Percentiles rank a stretch among this genome's conserved stretches.
Evolutionary conservation across 2,888 invertebrate species (phyloP).

Genomic region (Orthosia incerta): DNA sequence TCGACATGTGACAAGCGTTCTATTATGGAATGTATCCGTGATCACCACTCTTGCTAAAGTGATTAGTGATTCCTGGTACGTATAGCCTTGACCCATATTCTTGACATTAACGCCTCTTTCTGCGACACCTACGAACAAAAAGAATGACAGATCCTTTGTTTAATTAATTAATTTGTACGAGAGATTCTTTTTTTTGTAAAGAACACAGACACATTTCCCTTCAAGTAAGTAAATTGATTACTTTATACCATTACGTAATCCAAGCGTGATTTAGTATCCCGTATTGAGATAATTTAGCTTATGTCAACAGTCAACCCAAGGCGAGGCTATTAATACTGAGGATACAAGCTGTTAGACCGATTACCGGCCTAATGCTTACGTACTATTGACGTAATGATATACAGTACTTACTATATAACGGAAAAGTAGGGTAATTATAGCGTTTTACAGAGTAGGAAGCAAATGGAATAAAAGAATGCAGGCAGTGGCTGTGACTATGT

Average conservation of each 20-base stretch:
- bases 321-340: constrained; percentile 35
- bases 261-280: constrained; percentile 23
- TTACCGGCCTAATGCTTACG: constrained; percentile 29
- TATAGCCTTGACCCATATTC: constrained; percentile 6
- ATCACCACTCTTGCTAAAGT: neutral
- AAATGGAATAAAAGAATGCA: constrained; percentile 7
- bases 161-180: constrained; percentile 42
- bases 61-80: neutral
- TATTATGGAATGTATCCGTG: neutral
- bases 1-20: neutral
- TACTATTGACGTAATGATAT: constrained; percentile 33
- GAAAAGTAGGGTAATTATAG: constrained; percentile 26
- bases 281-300: constrained; percentile 49
- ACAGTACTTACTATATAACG: constrained; percentile 8
- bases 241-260: constrained; percentile 25
- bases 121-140: constrained; percentile 41
- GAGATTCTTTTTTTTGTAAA: constrained; percentile 26
- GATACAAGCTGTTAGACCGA: constrained; percentile 48
- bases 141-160: constrained; percentile 31
- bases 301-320: constrained; percentile 40
- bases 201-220: constrained; percentile 16
- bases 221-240: constrained; percentile 39
- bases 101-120: constrained; percentile 2
- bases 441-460: constrained; percentile 16
- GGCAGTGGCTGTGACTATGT: too few relatives aligned